These are phyloP conservation scores for Drosophila mayri DNA, from an alignment of 1,140 invertebrate genomes.

Conservation along the genomic window DNA sequence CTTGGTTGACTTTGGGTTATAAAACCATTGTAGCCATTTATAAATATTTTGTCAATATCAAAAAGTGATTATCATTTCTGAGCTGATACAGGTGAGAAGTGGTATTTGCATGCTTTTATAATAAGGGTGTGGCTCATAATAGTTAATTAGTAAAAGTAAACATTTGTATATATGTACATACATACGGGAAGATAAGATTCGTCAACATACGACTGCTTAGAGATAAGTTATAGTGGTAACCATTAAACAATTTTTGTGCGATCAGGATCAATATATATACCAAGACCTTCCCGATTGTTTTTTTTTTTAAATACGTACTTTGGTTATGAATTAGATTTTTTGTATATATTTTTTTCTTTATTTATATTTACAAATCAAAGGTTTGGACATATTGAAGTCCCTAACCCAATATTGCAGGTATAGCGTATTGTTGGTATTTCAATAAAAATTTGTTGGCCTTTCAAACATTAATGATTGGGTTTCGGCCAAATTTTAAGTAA, in stretches of 20 bases:
- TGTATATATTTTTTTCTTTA: not conserved
- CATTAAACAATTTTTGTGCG: not conserved
- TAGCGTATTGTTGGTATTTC: not conserved
- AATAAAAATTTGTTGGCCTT: not conserved
- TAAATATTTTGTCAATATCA: not conserved
- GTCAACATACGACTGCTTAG: not conserved
- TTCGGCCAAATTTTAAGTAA: not conserved
- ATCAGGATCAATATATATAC: too few species aligned
- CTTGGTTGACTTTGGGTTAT: too few species aligned
- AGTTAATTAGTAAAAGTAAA: constrained; percentile 4
- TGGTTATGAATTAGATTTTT: not conserved
- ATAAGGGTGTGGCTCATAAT: not conserved
- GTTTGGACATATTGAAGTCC: not conserved
- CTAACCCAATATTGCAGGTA: too few species aligned
- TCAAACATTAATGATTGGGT: not conserved
- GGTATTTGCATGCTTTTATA: not conserved
- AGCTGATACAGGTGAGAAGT: not conserved
- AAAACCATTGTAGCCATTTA: too few species aligned
- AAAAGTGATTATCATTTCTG: not conserved
- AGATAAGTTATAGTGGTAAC: not conserved
- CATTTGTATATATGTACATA: not conserved
- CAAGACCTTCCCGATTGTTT: too few species aligned
- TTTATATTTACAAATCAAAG: not conserved
- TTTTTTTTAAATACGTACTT: too few species aligned
- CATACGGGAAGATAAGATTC: not conserved